Evolutionary conservation across 2,797 vertebrate genomes (phyloP), one percentile per base, ranked within the genome.

Genomic region (Hippoglossus hippoglossus): DNA sequence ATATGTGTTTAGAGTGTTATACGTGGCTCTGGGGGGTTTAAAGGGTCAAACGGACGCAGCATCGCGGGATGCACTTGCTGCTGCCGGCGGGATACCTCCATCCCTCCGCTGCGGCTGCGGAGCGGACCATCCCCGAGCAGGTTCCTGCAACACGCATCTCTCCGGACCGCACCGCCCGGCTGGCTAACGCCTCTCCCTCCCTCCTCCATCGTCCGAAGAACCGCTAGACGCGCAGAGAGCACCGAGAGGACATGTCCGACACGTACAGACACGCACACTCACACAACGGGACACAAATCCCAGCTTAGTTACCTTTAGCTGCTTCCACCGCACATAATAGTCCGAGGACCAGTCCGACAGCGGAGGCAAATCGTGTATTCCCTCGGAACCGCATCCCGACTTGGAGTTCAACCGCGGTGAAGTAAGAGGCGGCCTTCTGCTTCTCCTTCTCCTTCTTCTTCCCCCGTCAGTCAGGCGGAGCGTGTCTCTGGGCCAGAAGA

Each of bases 281-380:
- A 77, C 79, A 79, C 75, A 57, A 41, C 52, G 68, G 70, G 60
- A 67, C 5, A 69, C 58, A 91, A 92, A 90, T 83, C 84, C 90
- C 82, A 39, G 86, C 82, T 93, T 89, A 90, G 87, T 92, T 93
- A 95, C 95, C 95, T 95, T 95, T 95, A 68, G 93, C 90, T 72
- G 94, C 92, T 68, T 95, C 89, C 91, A 83, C 89, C 84, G 92
- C 92, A 73, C 87, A 95, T 82, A 95, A 84, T 80, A 95, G 92
- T 91, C 90, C 93, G 85, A 95, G 92, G 90, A 95, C 89, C 92
- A 94, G 88, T 90, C 91, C 93, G 89, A 91, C 88, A 63, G 88
- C 89, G 91, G 93, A 94, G 90, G 93, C 92, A 78, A 89, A 91
- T 71, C 47, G 89, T 70, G 74, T 91, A 83, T 85, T 91, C 89